Evolutionary conservation across 92 coral and sea anemone genomes (phyloP).

Genomic region (Plumapathes pennacea): DNA sequence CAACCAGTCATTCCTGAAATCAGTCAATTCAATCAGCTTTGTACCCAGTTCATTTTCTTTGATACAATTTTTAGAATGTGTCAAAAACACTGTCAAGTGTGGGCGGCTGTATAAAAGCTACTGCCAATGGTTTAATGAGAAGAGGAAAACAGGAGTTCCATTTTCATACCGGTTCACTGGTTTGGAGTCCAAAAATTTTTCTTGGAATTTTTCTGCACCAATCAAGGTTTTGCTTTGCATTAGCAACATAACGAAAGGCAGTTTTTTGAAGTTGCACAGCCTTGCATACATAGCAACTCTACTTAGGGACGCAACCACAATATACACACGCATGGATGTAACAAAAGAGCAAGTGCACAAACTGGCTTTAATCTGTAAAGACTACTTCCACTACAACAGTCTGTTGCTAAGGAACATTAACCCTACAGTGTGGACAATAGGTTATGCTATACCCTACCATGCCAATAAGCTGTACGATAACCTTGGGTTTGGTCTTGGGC

Average conservation of each 20-base stretch:
- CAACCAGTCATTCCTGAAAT: constrained; percentile 9
- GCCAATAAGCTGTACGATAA: constrained; percentile 44
- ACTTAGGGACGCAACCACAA: constrained; percentile 46
- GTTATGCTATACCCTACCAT: constrained; percentile 66
- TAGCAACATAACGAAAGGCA: constrained; percentile 22
- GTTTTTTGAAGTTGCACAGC: constrained; percentile 48
- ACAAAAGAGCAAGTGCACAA: constrained; percentile 35
- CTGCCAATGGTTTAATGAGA: constrained; percentile 36
- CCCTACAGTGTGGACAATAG: constrained; percentile 69
- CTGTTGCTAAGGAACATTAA: constrained; percentile 45
- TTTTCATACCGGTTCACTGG: constrained; percentile 51
- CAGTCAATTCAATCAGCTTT: constrained; percentile 22
- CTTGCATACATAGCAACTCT: constrained; percentile 42
- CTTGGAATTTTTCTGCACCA: constrained; percentile 30
- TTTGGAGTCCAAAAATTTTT: constrained; percentile 49
- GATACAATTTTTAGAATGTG: constrained; percentile 29
- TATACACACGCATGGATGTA: constrained; percentile 43
- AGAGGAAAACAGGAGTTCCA: constrained; percentile 23
- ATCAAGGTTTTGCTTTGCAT: constrained; percentile 38
- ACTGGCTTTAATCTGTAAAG: constrained; percentile 32
- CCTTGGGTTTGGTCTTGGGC: constrained; percentile 64
- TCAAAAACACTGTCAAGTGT: constrained; percentile 40
- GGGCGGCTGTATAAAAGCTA: constrained; percentile 43
- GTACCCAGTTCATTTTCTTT: constrained; percentile 31
- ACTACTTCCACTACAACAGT: constrained; percentile 36